A percentile compares a stretch with the other conserved stretches of the same genome.
Evolutionary conservation across 2,888 invertebrate species (phyloP).

Genomic region (Bibio marci): DNA sequence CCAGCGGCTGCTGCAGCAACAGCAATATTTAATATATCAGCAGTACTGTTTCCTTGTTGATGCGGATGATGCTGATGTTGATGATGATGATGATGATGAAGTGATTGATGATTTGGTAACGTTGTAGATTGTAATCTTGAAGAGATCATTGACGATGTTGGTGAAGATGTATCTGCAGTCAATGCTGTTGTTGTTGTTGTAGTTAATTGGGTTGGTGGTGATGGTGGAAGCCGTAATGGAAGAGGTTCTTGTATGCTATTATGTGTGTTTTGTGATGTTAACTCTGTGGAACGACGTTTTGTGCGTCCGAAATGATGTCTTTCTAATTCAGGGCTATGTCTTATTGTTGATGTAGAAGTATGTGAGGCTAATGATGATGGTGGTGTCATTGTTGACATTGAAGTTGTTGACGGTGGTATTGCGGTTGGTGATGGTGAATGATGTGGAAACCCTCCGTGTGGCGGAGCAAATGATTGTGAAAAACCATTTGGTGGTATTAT

Average conservation of each 20-base stretch:
- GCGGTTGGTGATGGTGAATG: conserved; percentile 5
- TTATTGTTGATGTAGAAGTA: not conserved
- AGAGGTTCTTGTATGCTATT: conserved; percentile 15
- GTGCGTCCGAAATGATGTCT: conserved; percentile 15
- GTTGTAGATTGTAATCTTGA: conserved; percentile 8
- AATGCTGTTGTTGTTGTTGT: conserved; percentile 15
- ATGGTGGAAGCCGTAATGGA: conserved; percentile 26
- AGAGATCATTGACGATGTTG: too few species aligned
- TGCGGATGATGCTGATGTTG: too few species aligned
- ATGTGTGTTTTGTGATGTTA: not conserved
- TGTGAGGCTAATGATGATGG: conserved; percentile 4
- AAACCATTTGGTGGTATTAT: conserved; percentile 12
- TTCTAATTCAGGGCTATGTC: conserved; percentile 24
- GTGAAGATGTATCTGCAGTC: too few species aligned
- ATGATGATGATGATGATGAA: conserved; percentile 15
- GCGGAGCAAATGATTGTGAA: too few species aligned
- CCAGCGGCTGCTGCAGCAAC: conserved; percentile 41
- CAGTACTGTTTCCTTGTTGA: conserved; percentile 26
- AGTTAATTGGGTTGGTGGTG: conserved; percentile 2
- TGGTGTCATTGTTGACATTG: conserved; percentile 14
- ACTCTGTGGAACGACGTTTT: too few species aligned
- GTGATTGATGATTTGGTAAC: conserved; percentile 1
- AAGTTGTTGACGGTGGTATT: too few species aligned
- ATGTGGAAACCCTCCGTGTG: conserved; percentile 22
- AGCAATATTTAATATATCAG: conserved; percentile 42